Evolutionary conservation across 1,140 invertebrate genomes (phyloP).

Genomic region (Nasonia vitripennis): DNA sequence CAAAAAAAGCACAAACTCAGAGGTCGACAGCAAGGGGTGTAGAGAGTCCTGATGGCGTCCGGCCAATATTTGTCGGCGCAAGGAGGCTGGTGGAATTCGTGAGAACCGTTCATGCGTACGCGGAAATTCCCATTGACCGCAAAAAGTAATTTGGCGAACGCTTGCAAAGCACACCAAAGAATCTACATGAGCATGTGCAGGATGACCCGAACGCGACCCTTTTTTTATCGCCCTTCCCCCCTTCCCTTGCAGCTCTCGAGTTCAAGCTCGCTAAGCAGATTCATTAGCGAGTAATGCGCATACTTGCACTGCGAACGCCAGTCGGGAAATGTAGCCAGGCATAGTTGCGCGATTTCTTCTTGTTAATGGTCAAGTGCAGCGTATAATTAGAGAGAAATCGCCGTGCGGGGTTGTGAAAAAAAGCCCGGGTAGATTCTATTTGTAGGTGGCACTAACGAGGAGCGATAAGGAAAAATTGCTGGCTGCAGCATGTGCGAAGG

Average conservation of each 20-base stretch:
- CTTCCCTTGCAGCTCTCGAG: too few relatives aligned
- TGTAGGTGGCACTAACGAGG: too few relatives aligned
- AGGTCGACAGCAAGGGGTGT: not conserved
- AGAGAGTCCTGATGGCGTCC: not conserved
- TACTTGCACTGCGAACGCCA: not conserved
- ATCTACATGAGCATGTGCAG: not conserved
- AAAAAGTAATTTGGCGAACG: conserved; percentile 34
- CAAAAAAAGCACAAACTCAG: not conserved
- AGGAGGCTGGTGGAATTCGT: not conserved
- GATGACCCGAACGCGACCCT: not conserved
- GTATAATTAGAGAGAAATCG: not conserved
- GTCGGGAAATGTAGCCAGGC: not conserved
- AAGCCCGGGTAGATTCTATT: not conserved
- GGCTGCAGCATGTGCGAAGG: too few relatives aligned
- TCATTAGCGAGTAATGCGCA: not conserved
- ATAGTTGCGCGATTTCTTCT: not conserved
- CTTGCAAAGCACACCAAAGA: not conserved
- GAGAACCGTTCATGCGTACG: conserved; percentile 2
- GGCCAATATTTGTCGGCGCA: conserved; percentile 42
- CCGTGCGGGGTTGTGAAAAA: not conserved
- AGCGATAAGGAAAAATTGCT: too few relatives aligned
- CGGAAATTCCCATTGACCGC: conserved; percentile 28
- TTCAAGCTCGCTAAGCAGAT: not conserved
- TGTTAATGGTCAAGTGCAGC: not conserved
- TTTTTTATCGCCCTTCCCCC: not conserved